Base-by-base conservation (phyloP, 2,888 invertebrate species). In the Xanthia icteritia region DNA sequence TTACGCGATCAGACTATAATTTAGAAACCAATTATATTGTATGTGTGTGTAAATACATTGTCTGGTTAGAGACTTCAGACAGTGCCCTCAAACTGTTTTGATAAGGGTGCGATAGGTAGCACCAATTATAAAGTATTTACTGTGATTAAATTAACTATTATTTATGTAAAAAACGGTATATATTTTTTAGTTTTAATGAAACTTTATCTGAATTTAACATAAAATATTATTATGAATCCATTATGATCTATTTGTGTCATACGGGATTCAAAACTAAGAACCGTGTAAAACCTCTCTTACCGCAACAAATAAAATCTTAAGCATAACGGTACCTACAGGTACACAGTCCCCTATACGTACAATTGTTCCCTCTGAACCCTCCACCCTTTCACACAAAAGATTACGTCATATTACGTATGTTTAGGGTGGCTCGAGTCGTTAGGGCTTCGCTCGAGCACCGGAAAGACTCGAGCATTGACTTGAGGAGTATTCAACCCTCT, bases 371-470 rank as follows among this genome's bases (percentile, higher is more conserved):
- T 61, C 71, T 75, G 56, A 81, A 77, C 81, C 81, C 69, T 84
- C 60, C 67, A 72, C 82, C 76, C 74, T 76, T 76, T 71, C 64
- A 67, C 69, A 85, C 77, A 86, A 82, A 86, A 79, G 76, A 85
- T 86, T 86, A 84, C 86, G 86, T 77, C 82, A 77, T 65, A 79
- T 82, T 77, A 76, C 86, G 76, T 79, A 80, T 79, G 80, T 82
- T 82, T 79, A 82, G 85, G 80, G 86, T 70, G 72, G 73, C 71
- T 74, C 27, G 82, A 63, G 83, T 86, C 86, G 81, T 86, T 85
- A 86, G 80, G 76, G 75, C 77, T 76, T 72, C 81, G 70, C 72
- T 83, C 51, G 72, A 81, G 71, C 76, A 78, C 74, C 86, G 86
- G 85, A 83, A 85, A 81, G 69, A 79, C 73, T 76, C 65, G 48